Evolutionary conservation across 2,888 invertebrate species (phyloP).

Genomic region (Ormia ochracea): DNA sequence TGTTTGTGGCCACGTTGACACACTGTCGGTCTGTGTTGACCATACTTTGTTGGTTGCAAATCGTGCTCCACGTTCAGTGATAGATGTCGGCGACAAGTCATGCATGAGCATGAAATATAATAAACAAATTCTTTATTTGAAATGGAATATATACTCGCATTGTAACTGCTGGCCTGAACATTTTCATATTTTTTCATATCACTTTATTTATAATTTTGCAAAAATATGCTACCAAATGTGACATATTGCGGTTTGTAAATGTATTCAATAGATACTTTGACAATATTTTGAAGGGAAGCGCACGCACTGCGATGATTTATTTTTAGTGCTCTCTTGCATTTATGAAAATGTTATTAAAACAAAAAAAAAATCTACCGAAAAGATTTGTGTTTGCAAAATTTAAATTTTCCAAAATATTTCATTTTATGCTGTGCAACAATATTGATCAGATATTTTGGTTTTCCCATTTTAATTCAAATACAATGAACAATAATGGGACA

Average conservation of each 20-base stretch:
- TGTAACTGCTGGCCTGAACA: neutral
- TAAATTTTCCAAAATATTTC: neutral
- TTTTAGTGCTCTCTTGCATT: neutral
- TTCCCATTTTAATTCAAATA: neutral
- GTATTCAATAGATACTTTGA: slow-evolving; percentile 20
- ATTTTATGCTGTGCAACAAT: slow-evolving; percentile 15
- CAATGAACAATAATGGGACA: no score
- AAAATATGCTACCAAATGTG: slow-evolving; percentile 2
- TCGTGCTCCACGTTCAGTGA: slow-evolving; percentile 43
- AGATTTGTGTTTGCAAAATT: neutral
- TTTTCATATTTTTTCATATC: neutral
- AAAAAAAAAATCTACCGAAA: neutral
- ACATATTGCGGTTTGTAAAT: slow-evolving; percentile 35
- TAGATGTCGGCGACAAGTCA: slow-evolving; percentile 55
- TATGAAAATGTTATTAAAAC: no score
- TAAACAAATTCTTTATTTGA: slow-evolving; percentile 39
- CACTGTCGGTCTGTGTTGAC: neutral
- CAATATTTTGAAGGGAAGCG: neutral
- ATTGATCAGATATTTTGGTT: neutral
- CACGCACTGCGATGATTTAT: slow-evolving; percentile 4
- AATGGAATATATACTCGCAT: neutral
- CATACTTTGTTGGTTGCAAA: slow-evolving; percentile 18
- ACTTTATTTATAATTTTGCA: neutral
- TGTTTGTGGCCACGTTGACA: neutral
- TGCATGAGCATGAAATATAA: slow-evolving; percentile 53